Evolutionary conservation across 1,140 invertebrate genomes (phyloP).

Genomic region (Halictus rubicundus): DNA sequence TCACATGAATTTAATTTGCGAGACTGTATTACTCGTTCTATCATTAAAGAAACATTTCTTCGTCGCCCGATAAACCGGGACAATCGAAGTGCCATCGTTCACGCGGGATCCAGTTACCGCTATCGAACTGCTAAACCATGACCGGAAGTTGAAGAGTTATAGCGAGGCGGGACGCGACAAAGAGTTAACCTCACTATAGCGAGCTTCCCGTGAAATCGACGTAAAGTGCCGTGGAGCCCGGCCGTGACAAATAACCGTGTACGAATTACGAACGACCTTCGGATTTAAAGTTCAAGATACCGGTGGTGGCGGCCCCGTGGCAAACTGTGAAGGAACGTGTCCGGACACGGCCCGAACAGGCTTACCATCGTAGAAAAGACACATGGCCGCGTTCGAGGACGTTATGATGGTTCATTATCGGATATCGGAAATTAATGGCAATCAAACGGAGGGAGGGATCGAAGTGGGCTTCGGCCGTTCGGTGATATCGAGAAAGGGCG

Average conservation of each 20-base stretch:
- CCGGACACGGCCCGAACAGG: neutral
- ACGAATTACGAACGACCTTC: slow-evolving; percentile 9
- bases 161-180: neutral
- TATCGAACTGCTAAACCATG: neutral
- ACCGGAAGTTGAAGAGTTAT: neutral
- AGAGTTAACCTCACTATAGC: neutral
- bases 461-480: slow-evolving; percentile 11
- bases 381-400: slow-evolving; percentile 40
- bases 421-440: slow-evolving; percentile 59
- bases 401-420: slow-evolving; percentile 60
- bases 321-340: neutral
- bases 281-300: neutral
- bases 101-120: no score
- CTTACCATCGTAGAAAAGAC: slow-evolving; percentile 24
- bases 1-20: no score
- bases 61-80: no score
- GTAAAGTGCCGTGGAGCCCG: neutral
- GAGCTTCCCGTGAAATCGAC: neutral
- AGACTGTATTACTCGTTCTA: no score
- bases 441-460: slow-evolving; percentile 9
- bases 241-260: neutral
- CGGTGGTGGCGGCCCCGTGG: no score
- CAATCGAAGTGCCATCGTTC: no score
- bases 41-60: no score
- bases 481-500: slow-evolving; percentile 37